Percentiles rank a stretch among this genome's conserved stretches.
phyloP scores from a whole-genome alignment of 2,888 invertebrate species.

The Aphelenchoides bicaudatus region DNA sequence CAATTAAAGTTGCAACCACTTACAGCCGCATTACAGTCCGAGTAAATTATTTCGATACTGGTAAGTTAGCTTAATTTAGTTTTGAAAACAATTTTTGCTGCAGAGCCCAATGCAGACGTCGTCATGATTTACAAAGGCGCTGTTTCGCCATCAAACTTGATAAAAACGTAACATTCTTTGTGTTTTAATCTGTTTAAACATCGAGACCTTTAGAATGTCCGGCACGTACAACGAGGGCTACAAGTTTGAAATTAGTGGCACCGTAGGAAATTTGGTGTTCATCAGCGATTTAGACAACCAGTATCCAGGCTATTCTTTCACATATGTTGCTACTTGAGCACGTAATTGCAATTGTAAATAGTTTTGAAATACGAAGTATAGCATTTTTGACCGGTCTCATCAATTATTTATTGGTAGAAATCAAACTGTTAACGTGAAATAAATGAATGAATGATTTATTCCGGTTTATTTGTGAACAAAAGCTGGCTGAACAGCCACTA shows the following conservation, averaged over 20 bases:
- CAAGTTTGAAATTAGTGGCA: neutral
- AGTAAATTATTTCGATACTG: conserved; percentile 5
- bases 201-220: conserved; percentile 2
- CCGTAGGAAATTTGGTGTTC: conserved; percentile 1
- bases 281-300: conserved; percentile 10
- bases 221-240: neutral
- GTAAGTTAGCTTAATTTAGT: no score
- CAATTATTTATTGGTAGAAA: no score
- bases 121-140: conserved; percentile 6
- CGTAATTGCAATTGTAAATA: no score
- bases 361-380: no score
- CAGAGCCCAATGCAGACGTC: conserved; percentile 11
- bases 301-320: neutral
- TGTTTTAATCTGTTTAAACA: neutral
- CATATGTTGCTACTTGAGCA: neutral
- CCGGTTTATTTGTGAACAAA: no score
- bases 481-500: no score
- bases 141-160: neutral
- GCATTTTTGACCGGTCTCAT: no score
- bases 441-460: no score
- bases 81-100: no score
- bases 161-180: conserved; percentile 4
- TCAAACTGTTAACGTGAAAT: no score
- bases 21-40: neutral
- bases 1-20: neutral